These are phyloP conservation scores for Toxotes jaculatrix DNA, from an alignment of 2,113 vertebrate species.

Conservation along the genomic window DNA sequence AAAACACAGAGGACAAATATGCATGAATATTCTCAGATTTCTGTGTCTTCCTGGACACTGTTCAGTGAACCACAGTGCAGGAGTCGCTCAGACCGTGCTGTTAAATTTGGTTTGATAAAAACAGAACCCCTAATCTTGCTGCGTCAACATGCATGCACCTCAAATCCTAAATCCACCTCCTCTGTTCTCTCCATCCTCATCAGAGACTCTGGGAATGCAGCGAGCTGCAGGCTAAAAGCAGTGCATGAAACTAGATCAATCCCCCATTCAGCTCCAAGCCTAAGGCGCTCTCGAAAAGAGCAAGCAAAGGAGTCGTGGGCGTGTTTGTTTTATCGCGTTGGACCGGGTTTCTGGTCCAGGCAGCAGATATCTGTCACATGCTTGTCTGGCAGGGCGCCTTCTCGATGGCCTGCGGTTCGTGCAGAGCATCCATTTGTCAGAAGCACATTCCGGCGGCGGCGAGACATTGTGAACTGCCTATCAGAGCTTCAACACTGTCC, in stretches of 20 bases:
- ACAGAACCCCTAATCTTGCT: constrained; percentile 1
- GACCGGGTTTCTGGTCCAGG: constrained; percentile 31
- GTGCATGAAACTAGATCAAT: constrained; percentile 29
- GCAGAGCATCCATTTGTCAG: constrained; percentile 70
- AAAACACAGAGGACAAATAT: constrained; percentile 34
- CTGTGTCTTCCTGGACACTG: neutral
- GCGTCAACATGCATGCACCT: constrained; percentile 15
- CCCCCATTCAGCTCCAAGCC: constrained; percentile 23
- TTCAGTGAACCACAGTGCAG: neutral
- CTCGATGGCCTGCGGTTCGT: constrained; percentile 35
- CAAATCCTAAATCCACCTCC: constrained; percentile 10
- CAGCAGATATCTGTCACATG: constrained; percentile 51
- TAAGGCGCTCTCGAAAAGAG: neutral
- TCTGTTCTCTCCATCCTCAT: constrained; percentile 21
- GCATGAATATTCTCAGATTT: constrained; percentile 17
- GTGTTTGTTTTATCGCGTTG: constrained; percentile 48
- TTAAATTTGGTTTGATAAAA: constrained; percentile 25
- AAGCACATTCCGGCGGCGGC: constrained; percentile 55
- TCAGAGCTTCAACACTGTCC: constrained; percentile 52
- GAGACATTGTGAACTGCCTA: constrained; percentile 55
- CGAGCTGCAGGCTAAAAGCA: constrained; percentile 19
- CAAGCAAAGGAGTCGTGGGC: neutral
- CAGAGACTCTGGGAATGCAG: neutral
- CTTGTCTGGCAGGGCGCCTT: constrained; percentile 22
- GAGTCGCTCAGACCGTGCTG: no score